Evolutionary conservation across 2,888 invertebrate genomes (phyloP).

Genomic region (Venusia cambrica): DNA sequence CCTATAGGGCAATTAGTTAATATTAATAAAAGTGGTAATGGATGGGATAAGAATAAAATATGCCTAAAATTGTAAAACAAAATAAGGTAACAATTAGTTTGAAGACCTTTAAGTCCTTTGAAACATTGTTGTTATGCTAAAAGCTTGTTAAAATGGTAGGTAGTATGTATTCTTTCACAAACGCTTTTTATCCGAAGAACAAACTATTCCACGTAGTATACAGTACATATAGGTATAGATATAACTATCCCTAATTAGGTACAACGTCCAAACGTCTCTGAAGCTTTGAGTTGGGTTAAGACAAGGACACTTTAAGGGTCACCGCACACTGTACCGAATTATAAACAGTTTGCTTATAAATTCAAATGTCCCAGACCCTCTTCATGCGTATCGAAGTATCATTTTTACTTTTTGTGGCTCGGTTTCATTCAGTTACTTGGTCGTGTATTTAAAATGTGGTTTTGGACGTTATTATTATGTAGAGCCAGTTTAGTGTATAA

Average conservation of each 20-base stretch:
- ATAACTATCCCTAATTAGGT: constrained; percentile 49
- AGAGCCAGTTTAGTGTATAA: too few relatives aligned
- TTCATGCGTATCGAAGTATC: constrained; percentile 30
- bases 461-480: constrained; percentile 1
- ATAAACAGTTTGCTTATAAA: constrained; percentile 32
- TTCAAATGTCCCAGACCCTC: constrained; percentile 31
- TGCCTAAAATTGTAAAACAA: too few relatives aligned
- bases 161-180: too few relatives aligned
- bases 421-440: constrained; percentile 12
- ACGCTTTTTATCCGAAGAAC: too few relatives aligned
- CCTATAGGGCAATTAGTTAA: too few relatives aligned
- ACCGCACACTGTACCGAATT: constrained; percentile 38
- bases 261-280: constrained; percentile 46
- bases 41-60: too few relatives aligned
- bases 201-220: too few relatives aligned
- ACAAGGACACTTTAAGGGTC: constrained; percentile 45
- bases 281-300: constrained; percentile 53
- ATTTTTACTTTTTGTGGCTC: constrained; percentile 16
- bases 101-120: too few relatives aligned
- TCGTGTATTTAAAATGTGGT: constrained; percentile 3
- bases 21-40: too few relatives aligned
- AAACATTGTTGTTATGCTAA: too few relatives aligned
- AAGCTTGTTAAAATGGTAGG: too few relatives aligned
- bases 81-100: too few relatives aligned
- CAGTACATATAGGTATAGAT: constrained; percentile 37